phyloP scores from a whole-genome alignment of 2,888 invertebrate species.

The Lasioglossum pauxillum region DNA sequence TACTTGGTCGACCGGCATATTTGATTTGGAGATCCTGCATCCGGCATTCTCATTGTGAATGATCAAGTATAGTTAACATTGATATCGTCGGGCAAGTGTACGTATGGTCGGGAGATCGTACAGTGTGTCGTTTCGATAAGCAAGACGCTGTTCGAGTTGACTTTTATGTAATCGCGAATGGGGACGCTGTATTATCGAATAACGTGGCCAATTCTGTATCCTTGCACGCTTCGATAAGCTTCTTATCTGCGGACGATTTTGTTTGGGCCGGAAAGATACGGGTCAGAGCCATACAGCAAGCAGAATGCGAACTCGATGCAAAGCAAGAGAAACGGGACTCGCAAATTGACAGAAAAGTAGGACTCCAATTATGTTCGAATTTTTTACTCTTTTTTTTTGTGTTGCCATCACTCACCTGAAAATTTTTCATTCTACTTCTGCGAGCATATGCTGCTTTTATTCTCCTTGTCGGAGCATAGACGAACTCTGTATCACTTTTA shows the following conservation, averaged over 20 bases:
- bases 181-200: neutral
- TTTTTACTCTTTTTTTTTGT: neutral
- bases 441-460: neutral
- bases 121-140: neutral
- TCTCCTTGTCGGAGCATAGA: neutral
- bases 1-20: neutral
- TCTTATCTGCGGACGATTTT: neutral
- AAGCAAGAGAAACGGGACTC: neutral
- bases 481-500: neutral
- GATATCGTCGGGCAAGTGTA: neutral
- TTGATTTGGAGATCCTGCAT: neutral
- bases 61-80: neutral
- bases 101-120: neutral
- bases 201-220: slow-evolving; percentile 1
- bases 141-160: neutral
- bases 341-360: neutral
- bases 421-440: neutral
- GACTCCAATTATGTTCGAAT: neutral
- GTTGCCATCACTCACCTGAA: neutral
- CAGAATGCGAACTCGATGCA: neutral
- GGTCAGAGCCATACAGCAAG: neutral
- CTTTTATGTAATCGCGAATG: slow-evolving; percentile 14
- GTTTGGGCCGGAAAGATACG: neutral
- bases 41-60: neutral
- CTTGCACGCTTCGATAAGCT: neutral